These are phyloP conservation scores for Gambusia holbrooki DNA, from an alignment of 2,113 vertebrate genomes.

Conservation along the genomic window DNA sequence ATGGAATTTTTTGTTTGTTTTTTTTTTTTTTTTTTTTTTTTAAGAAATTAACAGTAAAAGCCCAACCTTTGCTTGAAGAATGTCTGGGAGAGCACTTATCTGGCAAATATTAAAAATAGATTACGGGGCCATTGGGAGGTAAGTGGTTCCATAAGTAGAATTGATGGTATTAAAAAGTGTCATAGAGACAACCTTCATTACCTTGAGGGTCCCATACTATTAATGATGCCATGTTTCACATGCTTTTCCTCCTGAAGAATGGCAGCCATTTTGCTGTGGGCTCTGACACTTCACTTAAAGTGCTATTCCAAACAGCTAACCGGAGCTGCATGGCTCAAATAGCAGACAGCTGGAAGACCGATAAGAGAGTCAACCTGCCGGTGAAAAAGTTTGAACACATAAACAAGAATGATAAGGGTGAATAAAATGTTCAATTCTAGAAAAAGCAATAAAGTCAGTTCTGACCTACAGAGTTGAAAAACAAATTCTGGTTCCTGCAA, in stretches of 20 bases:
- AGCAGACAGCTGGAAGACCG: slow-evolving; percentile 59
- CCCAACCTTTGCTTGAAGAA: slow-evolving; percentile 54
- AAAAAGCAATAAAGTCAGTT: slow-evolving; percentile 2
- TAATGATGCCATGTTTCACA: slow-evolving; percentile 73
- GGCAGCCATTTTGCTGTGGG: slow-evolving; percentile 65
- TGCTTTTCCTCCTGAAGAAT: slow-evolving; percentile 70
- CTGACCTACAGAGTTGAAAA: background rate
- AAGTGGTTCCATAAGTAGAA: slow-evolving; percentile 78
- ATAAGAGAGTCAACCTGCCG: slow-evolving; percentile 28
- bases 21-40: background rate
- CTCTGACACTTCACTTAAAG: slow-evolving; percentile 73
- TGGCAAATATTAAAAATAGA: slow-evolving; percentile 81
- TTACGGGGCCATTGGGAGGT: slow-evolving; percentile 71
- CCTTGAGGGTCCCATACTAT: slow-evolving; percentile 73
- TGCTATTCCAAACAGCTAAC: slow-evolving; percentile 70
- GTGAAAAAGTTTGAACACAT: slow-evolving; percentile 35
- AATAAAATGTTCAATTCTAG: slow-evolving; percentile 32
- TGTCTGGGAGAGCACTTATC: slow-evolving; percentile 71
- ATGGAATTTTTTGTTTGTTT: background rate
- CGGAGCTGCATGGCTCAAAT: slow-evolving; percentile 37
- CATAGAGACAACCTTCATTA: slow-evolving; percentile 68
- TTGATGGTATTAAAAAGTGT: slow-evolving; percentile 70
- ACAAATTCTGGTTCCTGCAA: too few species aligned
- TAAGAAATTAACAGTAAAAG: slow-evolving; percentile 43
- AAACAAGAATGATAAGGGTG: slow-evolving; percentile 37